phyloP scores from a whole-genome alignment of 2,113 vertebrate genomes.

The Melanocharis versteri region DNA sequence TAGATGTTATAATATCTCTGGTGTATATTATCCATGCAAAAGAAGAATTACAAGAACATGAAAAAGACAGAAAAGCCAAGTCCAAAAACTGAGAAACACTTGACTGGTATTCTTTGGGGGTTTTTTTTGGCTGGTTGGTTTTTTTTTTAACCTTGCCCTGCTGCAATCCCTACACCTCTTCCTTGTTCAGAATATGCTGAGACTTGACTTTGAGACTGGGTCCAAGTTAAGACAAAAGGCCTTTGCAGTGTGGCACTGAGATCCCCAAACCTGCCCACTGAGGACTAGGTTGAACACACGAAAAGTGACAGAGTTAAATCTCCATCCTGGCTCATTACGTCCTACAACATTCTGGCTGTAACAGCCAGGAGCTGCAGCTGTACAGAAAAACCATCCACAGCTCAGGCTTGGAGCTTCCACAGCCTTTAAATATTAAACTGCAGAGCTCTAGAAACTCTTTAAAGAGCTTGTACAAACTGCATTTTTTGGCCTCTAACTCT shows the following conservation, averaged over 20 bases:
- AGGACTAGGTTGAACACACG: neutral
- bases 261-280: neutral
- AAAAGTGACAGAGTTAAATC: neutral
- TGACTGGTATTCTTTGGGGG: neutral
- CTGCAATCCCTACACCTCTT: neutral
- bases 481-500: neutral
- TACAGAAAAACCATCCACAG: neutral
- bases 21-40: neutral
- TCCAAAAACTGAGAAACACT: neutral
- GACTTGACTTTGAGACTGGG: neutral
- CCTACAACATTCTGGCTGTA: neutral
- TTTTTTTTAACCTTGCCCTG: neutral
- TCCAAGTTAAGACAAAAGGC: neutral
- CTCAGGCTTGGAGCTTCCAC: neutral
- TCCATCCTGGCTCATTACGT: neutral
- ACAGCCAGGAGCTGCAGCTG: neutral
- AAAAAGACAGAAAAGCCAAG: neutral
- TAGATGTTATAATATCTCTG: neutral
- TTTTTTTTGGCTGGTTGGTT: too few relatives aligned
- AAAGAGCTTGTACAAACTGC: neutral
- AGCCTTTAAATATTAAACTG: neutral
- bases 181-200: neutral
- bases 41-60: neutral
- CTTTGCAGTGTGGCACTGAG: neutral
- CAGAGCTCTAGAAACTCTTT: neutral